These are phyloP conservation scores for Notoglanidium macrostoma DNA, from an alignment of 2,797 vertebrate species.

Conservation along the genomic window DNA sequence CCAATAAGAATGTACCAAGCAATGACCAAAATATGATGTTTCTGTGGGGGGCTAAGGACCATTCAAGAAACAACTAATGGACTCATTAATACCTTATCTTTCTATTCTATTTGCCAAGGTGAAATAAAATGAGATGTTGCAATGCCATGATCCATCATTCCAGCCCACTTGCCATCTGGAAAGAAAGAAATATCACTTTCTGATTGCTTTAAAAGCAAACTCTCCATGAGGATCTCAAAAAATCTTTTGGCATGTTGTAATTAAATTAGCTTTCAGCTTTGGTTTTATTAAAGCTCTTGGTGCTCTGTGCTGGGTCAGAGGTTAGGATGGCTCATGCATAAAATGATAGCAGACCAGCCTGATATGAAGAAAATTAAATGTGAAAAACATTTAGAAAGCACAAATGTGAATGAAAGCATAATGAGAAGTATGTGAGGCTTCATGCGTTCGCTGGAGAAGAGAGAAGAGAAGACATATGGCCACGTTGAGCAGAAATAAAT, in stretches of 20 bases:
- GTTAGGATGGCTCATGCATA: slow-evolving; percentile 40
- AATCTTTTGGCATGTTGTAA: slow-evolving; percentile 38
- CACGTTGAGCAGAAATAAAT: neutral
- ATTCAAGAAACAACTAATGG: slow-evolving; percentile 8
- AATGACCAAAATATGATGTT: neutral
- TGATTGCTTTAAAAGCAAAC: slow-evolving; percentile 9
- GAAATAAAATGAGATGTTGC: slow-evolving; percentile 11
- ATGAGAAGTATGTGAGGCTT: neutral
- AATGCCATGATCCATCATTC: slow-evolving; percentile 4
- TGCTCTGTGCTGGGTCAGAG: slow-evolving; percentile 34
- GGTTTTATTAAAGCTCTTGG: slow-evolving; percentile 40
- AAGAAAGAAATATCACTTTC: slow-evolving; percentile 18
- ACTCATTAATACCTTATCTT: slow-evolving; percentile 18
- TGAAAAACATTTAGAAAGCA: neutral
- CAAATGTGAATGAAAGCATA: neutral
- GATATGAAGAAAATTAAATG: slow-evolving; percentile 42
- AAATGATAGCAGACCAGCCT: neutral
- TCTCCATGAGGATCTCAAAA: slow-evolving; percentile 6
- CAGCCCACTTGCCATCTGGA: slow-evolving; percentile 4
- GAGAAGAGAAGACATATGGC: slow-evolving; percentile 17
- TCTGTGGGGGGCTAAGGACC: slow-evolving; percentile 12
- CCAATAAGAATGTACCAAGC: neutral
- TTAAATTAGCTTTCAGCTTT: slow-evolving; percentile 50
- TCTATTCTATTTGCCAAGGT: neutral
- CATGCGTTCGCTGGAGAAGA: neutral